Evolutionary conservation across 2,113 vertebrate genomes (phyloP), one percentile per base, ranked within the genome.

Genomic region (Aspiorhynchus laticeps): DNA sequence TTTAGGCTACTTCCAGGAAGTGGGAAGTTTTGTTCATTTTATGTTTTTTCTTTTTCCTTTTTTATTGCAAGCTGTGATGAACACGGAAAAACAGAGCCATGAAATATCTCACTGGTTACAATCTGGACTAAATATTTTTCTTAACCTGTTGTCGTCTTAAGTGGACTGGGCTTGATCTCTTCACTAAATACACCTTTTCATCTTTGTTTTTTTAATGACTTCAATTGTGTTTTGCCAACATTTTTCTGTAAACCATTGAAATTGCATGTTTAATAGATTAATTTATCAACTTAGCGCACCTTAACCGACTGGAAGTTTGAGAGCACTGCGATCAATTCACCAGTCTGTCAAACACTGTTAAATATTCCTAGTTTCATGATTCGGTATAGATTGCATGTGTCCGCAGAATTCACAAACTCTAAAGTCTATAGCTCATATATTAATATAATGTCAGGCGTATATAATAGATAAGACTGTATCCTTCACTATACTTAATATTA

Each of bases 51-150:
- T 65, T 63, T 26, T 19, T 74, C 19, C 31, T 46, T 6, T 17
- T 78, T 46, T 59, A 56, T 41, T 33, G 81, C 26, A 43, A 56
- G 65, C 38, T 73, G 80, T 74, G 65, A 87, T 51, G 26, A 86
- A 73, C 17, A 74, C 7, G 31, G 8, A 41, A 76, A 61, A 46
- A 28, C 15, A n/a, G 53, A 38, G 83, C 81, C 81, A 75, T 61
- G 71, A 7, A 26, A 48, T 17, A 1, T 87, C 4, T 71, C 17
- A 41, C 17, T 59, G 78, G 61, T 80, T 81, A 69, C 31, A 76
- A 61, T 61, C 63, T 28, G 12, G 33, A 71, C 48, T 5, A 51
- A 46, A 17, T 11, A 28, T 69, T 59, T 65, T 67, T 36, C 11
- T 73, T 43, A 28, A 51, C 17, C n/a, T 43, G 38, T 6, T 36